These are phyloP conservation scores for Stercorarius parasiticus DNA, from an alignment of 2,113 vertebrate species.

Conservation along the genomic window DNA sequence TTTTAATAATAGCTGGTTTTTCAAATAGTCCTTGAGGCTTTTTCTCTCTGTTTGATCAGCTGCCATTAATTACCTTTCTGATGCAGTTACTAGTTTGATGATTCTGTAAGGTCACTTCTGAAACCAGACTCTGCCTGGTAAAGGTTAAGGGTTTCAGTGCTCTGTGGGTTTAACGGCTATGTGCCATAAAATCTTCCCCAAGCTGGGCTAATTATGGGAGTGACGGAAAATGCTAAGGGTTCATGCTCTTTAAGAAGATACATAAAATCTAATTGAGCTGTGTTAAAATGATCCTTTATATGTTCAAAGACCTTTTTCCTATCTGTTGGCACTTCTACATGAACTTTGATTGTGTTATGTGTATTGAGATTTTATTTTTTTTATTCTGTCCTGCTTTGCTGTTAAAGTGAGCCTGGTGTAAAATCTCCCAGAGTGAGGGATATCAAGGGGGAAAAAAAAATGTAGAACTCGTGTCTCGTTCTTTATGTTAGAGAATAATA, in stretches of 20 bases:
- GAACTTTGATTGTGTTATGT: not conserved
- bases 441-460: accelerated
- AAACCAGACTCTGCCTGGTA: constrained; percentile 78
- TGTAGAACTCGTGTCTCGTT: not conserved
- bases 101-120: constrained; percentile 77
- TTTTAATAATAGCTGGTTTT: not conserved
- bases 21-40: not conserved
- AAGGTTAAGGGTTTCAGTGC: constrained; percentile 78
- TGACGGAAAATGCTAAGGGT: constrained; percentile 41
- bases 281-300: not conserved
- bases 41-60: not conserved
- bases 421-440: not conserved
- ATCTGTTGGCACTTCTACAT: not conserved
- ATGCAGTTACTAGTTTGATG: not conserved
- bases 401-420: not conserved
- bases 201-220: constrained; percentile 75
- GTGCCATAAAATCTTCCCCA: constrained; percentile 25
- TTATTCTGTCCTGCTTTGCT: not conserved
- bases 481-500: not conserved
- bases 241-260: constrained; percentile 54
- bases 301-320: not conserved
- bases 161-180: not conserved
- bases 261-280: not conserved
- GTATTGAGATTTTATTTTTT: not conserved
- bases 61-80: not conserved